Conservation (phyloP, 2,888 invertebrate genomes). For the Iphiclides podalirius region DNA sequence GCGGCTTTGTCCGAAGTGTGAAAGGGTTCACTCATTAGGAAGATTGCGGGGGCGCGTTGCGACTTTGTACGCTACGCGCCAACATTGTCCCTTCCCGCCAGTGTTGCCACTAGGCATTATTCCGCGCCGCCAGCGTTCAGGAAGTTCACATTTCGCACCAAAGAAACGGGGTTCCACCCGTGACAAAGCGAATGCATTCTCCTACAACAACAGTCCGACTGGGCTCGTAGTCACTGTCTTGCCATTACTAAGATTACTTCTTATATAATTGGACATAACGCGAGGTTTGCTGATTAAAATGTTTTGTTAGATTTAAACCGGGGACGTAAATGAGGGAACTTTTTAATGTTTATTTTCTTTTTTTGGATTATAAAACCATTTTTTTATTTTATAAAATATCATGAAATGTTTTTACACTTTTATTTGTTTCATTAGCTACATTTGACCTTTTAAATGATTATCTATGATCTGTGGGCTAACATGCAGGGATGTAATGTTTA, state of each 20-base stretch:
- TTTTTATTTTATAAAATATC: no score
- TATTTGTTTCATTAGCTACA: no score
- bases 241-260: slow-evolving; percentile 59
- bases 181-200: slow-evolving; percentile 64
- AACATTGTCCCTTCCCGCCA: slow-evolving; percentile 59
- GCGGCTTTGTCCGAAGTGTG: slow-evolving; percentile 73
- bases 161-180: slow-evolving; percentile 53
- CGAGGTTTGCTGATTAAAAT: not conserved
- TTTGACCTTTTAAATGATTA: no score
- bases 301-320: no score
- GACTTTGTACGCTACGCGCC: slow-evolving; percentile 60
- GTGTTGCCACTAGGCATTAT: slow-evolving; percentile 52
- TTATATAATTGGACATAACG: slow-evolving; percentile 15
- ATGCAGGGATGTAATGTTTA: no score
- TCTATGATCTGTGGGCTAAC: no score
- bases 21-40: slow-evolving; percentile 79
- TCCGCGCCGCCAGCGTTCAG: slow-evolving; percentile 51
- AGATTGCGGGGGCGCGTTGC: slow-evolving; percentile 76
- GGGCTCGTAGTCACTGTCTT: slow-evolving; percentile 48
- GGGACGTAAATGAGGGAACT: not conserved
- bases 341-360: not conserved
- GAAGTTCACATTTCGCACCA: slow-evolving; percentile 60
- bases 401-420: no score
- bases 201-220: slow-evolving; percentile 50
- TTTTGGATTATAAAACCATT: no score